These are phyloP conservation scores for Muscicapa striata DNA, from an alignment of 2,797 vertebrate genomes.

Conservation along the genomic window DNA sequence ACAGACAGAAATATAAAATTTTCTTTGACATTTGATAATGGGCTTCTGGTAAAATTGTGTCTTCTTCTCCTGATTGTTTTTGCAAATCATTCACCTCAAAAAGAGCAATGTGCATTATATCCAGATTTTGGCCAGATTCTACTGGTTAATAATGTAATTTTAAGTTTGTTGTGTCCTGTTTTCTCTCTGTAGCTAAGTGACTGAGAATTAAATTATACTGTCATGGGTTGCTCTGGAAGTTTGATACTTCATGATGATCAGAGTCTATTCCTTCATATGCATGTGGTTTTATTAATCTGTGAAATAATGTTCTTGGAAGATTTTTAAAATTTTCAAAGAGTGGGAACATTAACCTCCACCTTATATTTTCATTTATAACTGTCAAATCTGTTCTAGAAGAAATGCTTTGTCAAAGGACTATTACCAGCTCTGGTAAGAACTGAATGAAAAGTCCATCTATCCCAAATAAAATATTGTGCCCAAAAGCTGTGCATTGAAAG, in stretches of 20 bases:
- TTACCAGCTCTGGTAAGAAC: neutral
- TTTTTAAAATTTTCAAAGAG: neutral
- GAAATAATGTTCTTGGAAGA: neutral
- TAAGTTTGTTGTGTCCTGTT: neutral
- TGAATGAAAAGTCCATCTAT: neutral
- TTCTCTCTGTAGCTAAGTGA: neutral
- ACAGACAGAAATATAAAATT: neutral
- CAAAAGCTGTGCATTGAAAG: neutral
- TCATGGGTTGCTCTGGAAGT: neutral
- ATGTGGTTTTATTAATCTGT: neutral
- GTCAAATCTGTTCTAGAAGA: neutral
- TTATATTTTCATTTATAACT: neutral
- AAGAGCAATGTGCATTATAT: neutral
- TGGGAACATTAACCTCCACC: neutral
- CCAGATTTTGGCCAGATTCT: neutral
- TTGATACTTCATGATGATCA: neutral
- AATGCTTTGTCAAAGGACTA: neutral
- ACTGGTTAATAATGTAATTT: neutral
- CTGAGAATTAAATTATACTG: neutral
- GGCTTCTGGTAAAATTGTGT: constrained; percentile 34
- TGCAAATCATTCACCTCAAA: constrained; percentile 19
- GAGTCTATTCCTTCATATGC: neutral
- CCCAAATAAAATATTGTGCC: neutral
- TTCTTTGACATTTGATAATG: constrained; percentile 40
- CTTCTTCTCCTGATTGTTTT: constrained; percentile 1